Evolutionary conservation across 1,140 invertebrate species (phyloP).

Genomic region (Trichonephila inaurata): DNA sequence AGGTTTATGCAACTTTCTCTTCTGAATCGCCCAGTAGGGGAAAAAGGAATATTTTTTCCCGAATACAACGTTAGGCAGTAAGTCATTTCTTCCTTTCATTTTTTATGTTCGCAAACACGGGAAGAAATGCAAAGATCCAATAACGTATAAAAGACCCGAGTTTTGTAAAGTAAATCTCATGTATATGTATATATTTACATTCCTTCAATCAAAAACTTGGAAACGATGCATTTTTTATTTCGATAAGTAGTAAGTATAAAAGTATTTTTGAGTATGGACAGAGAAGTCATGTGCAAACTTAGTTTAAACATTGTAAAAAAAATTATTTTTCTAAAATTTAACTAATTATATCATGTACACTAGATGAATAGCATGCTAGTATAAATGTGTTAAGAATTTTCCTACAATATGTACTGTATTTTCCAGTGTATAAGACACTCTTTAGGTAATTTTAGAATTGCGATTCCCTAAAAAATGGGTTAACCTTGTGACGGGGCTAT

Average conservation of each 20-base stretch:
- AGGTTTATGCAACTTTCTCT: slow-evolving; percentile 18
- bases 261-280: neutral
- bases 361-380: too few species aligned
- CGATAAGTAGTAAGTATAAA: neutral
- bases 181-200: neutral
- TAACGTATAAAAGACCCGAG: neutral
- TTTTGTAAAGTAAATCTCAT: neutral
- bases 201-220: neutral
- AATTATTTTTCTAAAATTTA: too few species aligned
- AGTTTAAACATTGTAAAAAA: too few species aligned
- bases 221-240: neutral
- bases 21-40: neutral
- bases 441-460: too few species aligned
- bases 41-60: neutral
- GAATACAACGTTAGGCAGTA: neutral
- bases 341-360: too few species aligned
- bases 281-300: too few species aligned
- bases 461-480: too few species aligned
- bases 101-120: neutral
- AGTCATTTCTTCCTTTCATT: neutral
- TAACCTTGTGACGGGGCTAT: too few species aligned
- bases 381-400: too few species aligned
- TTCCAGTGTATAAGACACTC: too few species aligned
- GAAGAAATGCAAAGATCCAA: neutral
- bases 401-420: too few species aligned